A percentile compares a stretch with the other conserved stretches of the same genome.
Conservation (phyloP, 2,113 vertebrate genomes). For the Alexandromys fortis region DNA sequence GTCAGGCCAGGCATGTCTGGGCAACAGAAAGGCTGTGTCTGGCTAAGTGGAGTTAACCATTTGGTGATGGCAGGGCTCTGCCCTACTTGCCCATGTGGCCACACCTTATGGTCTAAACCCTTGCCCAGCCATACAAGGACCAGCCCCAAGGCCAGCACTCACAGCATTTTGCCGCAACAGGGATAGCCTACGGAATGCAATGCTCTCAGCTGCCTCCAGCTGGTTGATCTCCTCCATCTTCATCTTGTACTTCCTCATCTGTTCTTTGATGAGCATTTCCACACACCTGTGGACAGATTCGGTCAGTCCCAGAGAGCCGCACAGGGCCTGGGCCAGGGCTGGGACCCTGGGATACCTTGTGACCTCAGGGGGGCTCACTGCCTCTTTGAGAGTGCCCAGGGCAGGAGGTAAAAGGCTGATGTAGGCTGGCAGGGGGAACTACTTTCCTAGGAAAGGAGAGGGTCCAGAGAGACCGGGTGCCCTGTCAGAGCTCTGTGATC, state of each 20-base stretch:
- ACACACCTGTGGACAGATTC: slow-evolving; percentile 89
- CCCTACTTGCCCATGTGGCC: neutral
- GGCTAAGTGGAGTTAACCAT: neutral
- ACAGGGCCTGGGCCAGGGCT: neutral
- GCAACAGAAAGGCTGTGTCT: neutral
- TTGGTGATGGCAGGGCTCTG: neutral
- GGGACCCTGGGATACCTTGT: neutral
- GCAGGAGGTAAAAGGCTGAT: neutral
- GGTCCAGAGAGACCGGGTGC: neutral
- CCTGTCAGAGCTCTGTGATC: neutral
- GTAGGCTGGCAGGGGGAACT: neutral
- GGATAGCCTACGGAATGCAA: slow-evolving; percentile 93
- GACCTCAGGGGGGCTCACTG: neutral
- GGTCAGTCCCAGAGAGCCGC: neutral
- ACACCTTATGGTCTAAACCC: neutral
- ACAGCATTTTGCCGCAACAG: slow-evolving; percentile 93
- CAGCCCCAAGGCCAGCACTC: slow-evolving; percentile 48
- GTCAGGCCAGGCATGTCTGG: neutral
- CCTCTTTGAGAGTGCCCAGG: neutral
- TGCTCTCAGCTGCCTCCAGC: slow-evolving; percentile 93
- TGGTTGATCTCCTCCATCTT: slow-evolving; percentile 98
- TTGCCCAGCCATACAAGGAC: neutral
- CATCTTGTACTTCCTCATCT: slow-evolving; percentile 94
- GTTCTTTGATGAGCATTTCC: slow-evolving; percentile 97
- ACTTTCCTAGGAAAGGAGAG: neutral